Percentiles rank a stretch among this genome's conserved stretches.
phyloP scores from a whole-genome alignment of 2,113 vertebrate species.

The Macquaria australasica region DNA sequence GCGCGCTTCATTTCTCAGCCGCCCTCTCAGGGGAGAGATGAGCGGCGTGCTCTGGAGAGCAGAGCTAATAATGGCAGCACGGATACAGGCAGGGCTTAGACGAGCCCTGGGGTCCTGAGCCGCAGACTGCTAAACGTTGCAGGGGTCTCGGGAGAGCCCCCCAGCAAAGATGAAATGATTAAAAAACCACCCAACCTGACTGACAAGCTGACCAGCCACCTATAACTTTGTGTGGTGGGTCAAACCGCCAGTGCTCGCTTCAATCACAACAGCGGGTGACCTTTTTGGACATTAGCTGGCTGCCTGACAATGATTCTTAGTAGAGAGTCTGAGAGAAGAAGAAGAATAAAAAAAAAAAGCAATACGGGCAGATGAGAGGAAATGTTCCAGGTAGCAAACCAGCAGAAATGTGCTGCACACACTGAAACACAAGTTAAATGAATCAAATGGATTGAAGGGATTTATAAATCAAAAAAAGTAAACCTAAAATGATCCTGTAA shows the following conservation, averaged over 20 bases:
- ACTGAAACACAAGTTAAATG: constrained; percentile 14
- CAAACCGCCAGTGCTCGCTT: constrained; percentile 65
- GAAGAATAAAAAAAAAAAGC: not conserved
- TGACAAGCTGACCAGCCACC: constrained; percentile 79
- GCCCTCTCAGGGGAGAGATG: constrained; percentile 94
- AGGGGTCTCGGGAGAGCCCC: constrained; percentile 90
- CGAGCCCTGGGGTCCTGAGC: constrained; percentile 95
- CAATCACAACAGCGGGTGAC: constrained; percentile 72
- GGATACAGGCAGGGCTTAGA: constrained; percentile 93
- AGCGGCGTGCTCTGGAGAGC: constrained; percentile 93
- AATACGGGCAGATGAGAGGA: constrained; percentile 40
- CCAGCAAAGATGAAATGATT: constrained; percentile 97
- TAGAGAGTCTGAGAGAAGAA: constrained; percentile 22
- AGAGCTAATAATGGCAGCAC: constrained; percentile 99
- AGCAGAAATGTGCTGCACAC: constrained; percentile 29
- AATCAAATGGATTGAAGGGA: constrained; percentile 38
- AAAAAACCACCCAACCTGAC: constrained; percentile 92
- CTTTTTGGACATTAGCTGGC: constrained; percentile 66
- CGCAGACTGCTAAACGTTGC: constrained; percentile 98
- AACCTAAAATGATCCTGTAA: constrained; percentile 37
- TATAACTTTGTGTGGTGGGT: constrained; percentile 69
- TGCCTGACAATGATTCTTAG: constrained; percentile 59
- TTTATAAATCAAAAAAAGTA: constrained; percentile 46
- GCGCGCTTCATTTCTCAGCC: constrained; percentile 97
- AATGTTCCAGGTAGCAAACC: constrained; percentile 44